Evolutionary conservation across 1,140 invertebrate species (phyloP).

Genomic region (Drosophila tani): DNA sequence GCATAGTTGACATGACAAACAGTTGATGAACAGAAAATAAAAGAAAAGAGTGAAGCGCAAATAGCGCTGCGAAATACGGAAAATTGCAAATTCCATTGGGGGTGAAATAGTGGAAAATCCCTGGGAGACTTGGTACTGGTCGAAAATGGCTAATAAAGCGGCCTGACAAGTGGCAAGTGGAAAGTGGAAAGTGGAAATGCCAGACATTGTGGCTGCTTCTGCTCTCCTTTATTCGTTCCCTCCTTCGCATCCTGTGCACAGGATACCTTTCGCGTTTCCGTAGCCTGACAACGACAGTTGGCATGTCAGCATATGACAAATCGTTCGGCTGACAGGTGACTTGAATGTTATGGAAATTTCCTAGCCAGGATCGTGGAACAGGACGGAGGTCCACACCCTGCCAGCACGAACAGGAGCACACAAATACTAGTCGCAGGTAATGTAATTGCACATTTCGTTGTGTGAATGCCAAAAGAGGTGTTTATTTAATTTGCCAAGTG

Average conservation of each 20-base stretch:
- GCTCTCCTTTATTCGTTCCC: constrained; percentile 8
- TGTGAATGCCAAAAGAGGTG: constrained; percentile 73
- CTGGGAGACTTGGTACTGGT: constrained; percentile 12
- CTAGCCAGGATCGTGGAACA: constrained; percentile 7
- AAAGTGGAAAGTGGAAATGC: constrained; percentile 56
- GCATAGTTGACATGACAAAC: constrained; percentile 69
- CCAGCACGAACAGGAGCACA: constrained; percentile 16
- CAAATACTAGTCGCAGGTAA: constrained; percentile 41
- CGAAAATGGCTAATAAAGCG: constrained; percentile 59
- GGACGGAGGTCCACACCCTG: neutral
- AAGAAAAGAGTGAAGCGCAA: neutral
- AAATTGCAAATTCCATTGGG: constrained; percentile 42
- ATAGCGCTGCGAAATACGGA: constrained; percentile 12
- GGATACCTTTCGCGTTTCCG: constrained; percentile 30
- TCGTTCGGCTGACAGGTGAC: constrained; percentile 60
- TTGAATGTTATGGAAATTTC: constrained; percentile 72
- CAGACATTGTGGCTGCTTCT: constrained; percentile 19
- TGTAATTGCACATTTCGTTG: constrained; percentile 77
- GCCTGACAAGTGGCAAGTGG: constrained; percentile 60
- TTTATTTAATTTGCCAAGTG: constrained; percentile 77
- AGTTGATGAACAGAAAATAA: constrained; percentile 58
- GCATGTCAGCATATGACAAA: constrained; percentile 75
- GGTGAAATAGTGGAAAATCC: constrained; percentile 28
- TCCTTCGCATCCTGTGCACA: neutral
- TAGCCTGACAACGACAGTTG: constrained; percentile 60